Conservation (phyloP, 92 coral and sea anemone species). For the Parazoanthus atlanticus region DNA sequence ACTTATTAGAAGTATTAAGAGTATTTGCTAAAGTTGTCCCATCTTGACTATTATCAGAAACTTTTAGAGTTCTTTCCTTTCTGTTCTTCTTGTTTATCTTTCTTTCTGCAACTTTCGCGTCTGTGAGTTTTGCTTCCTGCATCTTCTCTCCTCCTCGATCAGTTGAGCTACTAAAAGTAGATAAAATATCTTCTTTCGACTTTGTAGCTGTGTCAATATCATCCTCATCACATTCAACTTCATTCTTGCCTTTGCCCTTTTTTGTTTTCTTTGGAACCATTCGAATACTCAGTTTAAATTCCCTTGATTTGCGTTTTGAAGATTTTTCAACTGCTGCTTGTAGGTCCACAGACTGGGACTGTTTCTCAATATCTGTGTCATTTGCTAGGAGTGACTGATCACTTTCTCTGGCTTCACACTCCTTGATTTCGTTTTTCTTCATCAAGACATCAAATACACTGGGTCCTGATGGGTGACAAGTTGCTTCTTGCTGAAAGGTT, state of each 20-base stretch:
- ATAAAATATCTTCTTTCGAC: not conserved
- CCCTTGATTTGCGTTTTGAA: conserved; percentile 24
- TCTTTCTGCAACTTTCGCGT: not conserved
- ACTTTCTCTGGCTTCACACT: not conserved
- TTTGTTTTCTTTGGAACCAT: conserved; percentile 27
- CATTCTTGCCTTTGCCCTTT: not conserved
- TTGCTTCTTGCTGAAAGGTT: not conserved
- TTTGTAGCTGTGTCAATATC: not conserved
- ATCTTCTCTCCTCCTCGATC: not conserved
- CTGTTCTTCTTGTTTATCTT: not conserved
- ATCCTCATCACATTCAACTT: not conserved
- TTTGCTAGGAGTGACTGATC: not conserved
- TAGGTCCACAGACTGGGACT: not conserved
- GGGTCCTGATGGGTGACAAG: conserved; percentile 5
- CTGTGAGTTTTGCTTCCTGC: not conserved
- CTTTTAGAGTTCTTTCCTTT: not conserved
- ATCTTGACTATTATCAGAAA: not conserved
- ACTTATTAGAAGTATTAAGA: not conserved
- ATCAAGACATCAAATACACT: conserved; percentile 80
- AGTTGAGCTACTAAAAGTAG: not conserved
- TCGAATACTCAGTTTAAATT: conserved; percentile 57
- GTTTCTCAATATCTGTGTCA: not conserved
- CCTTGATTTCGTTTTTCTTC: conserved; percentile 54
- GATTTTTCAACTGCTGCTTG: conserved; percentile 23
- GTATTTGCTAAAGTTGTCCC: not conserved